Evolutionary conservation across 2,113 vertebrate species (phyloP).

Genomic region (Platycercus adscitus): DNA sequence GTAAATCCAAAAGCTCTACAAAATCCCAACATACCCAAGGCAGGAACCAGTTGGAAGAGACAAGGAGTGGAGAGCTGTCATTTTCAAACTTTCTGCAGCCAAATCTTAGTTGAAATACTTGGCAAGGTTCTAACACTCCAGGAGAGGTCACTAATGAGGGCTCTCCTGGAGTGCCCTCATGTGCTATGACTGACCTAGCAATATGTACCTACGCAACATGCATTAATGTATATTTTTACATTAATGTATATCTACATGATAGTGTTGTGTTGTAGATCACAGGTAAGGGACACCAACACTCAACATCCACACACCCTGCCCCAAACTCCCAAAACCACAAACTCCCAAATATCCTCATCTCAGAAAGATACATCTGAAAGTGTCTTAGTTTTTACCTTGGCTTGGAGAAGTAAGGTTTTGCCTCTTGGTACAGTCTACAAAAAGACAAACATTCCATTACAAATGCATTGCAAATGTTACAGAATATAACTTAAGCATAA

Average conservation of each 20-base stretch:
- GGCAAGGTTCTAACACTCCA: neutral
- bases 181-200: neutral
- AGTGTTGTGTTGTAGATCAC: neutral
- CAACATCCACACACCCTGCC: neutral
- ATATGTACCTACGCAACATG: rapidly evolving
- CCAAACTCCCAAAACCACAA: neutral
- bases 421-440: slow-evolving; percentile 91
- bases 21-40: neutral
- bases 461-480: neutral
- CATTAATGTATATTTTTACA: neutral
- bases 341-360: neutral
- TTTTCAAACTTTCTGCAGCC: neutral
- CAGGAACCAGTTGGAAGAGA: neutral
- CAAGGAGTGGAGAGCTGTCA: neutral
- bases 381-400: slow-evolving; percentile 84
- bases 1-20: neutral
- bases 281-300: neutral
- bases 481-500: neutral
- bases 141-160: neutral
- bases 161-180: neutral
- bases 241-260: neutral
- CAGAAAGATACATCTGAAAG: neutral
- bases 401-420: slow-evolving; percentile 92
- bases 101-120: neutral
- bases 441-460: neutral